Conservation (phyloP, 2,888 invertebrate species). For the Theodoxus fluviatilis region DNA sequence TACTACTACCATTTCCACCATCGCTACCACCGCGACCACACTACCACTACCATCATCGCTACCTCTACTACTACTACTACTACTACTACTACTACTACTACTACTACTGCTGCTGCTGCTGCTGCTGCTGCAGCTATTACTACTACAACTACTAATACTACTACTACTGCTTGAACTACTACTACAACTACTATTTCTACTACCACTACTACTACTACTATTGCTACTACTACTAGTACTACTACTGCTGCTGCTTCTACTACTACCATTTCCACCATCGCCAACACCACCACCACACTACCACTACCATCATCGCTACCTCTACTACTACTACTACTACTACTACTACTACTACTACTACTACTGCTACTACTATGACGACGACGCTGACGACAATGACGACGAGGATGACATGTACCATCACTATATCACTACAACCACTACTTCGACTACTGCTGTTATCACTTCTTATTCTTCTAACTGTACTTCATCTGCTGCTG, state of each 20-base stretch:
- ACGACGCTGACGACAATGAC: no score
- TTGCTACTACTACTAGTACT: not conserved
- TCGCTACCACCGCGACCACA: not conserved
- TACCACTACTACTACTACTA: not conserved
- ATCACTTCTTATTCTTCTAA: not conserved
- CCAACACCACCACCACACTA: not conserved
- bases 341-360: no score
- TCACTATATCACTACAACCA: no score
- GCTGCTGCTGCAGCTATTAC: not conserved
- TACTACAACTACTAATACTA: not conserved
- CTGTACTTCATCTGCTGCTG: not conserved
- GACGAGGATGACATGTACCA: no score
- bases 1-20: not conserved
- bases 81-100: constrained; percentile 20
- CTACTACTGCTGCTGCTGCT: not conserved
- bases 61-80: not conserved
- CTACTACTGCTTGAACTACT: not conserved
- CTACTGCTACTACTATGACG: not conserved
- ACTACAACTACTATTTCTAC: not conserved
- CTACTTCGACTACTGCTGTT: constrained; percentile 17
- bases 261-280: not conserved
- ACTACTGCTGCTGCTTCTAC: not conserved
- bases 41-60: constrained; percentile 16
- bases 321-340: constrained; percentile 9
- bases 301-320: not conserved